phyloP scores from a whole-genome alignment of 2,888 invertebrate genomes.

The Andrena minutula region DNA sequence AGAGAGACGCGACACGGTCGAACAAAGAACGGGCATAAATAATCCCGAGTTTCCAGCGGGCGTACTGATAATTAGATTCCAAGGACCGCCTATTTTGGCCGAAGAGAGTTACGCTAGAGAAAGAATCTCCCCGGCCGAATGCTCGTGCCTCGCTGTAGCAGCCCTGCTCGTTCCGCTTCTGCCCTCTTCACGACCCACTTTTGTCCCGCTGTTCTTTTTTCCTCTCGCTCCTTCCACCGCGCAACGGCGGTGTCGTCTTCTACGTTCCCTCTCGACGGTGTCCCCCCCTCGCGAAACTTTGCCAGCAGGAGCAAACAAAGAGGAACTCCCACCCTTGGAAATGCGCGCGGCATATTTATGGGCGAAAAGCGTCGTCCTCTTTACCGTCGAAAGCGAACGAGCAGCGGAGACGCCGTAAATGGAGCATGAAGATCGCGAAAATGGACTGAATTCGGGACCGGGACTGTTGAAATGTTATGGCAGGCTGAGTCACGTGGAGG shows the following conservation, averaged over 20 bases:
- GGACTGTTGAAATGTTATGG: background rate
- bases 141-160: background rate
- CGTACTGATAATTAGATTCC: slow-evolving; percentile 79
- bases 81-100: slow-evolving; percentile 76
- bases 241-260: slow-evolving; percentile 24
- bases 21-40: slow-evolving; percentile 79
- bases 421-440: slow-evolving; percentile 43
- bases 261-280: slow-evolving; percentile 31
- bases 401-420: slow-evolving; percentile 41
- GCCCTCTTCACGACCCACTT: slow-evolving; percentile 66
- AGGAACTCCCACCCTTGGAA: slow-evolving; percentile 69
- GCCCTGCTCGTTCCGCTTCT: slow-evolving; percentile 39
- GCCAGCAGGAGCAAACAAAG: slow-evolving; percentile 74
- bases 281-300: slow-evolving; percentile 51
- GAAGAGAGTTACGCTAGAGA: slow-evolving; percentile 72
- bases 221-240: slow-evolving; percentile 26
- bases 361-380: slow-evolving; percentile 73
- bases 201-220: slow-evolving; percentile 31
- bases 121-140: slow-evolving; percentile 69
- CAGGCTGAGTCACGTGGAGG: too few relatives aligned
- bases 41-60: slow-evolving; percentile 74
- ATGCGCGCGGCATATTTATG: slow-evolving; percentile 80
- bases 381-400: slow-evolving; percentile 60
- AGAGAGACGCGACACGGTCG: slow-evolving; percentile 50
- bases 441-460: background rate